Evolutionary conservation across 1,140 invertebrate species (phyloP), one percentile per base, ranked within the genome.

Genomic region (Melitaea cinxia): DNA sequence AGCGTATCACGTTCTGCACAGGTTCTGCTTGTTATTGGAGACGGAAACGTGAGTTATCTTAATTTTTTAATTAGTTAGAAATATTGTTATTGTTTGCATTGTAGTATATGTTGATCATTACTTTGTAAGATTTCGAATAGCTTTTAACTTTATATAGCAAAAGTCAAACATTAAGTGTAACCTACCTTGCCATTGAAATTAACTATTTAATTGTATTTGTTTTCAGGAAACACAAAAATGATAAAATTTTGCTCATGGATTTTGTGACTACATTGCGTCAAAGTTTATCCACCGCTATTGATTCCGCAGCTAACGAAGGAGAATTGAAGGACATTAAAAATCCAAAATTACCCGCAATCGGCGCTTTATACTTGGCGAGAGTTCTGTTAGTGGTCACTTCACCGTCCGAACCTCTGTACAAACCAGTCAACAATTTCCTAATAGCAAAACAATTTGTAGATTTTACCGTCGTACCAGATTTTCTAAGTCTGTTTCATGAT

Each of bases 391-490:
- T 95, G 4, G 92, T 95, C 17, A 93, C 94, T 0, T 92, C 94
- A 62, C 94, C 95, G n/a, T 88, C 92, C 6, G 91, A 96, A 72
- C 91, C 93, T 1, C 90, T 97, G 64, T 96, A 95, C 75, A 88
- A 90, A 54, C 92, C 94, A 2, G 82, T 96, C 0, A 94, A 94
- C 54, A 92, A 93, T 53, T 96, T 95, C 84, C 80, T 96, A 6
- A 92, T 94, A 74, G 93, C 95, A 0, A 96, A 95, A 82, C 92
- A 94, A 28, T 88, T 91, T 7, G 81, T 96, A 4, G 93, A 96
- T 80, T 83, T 96, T 1, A 91, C 91, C 2, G 92, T 93, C n/a
- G 93, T 96, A n/a, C 95, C 96, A 4, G 96, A 96, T 83, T 94
- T 96, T 63, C 92, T 95, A 26, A 94, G 93, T 56, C 91, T 96